Evolutionary conservation across 2,113 vertebrate species (phyloP).

Genomic region (Naja naja): DNA sequence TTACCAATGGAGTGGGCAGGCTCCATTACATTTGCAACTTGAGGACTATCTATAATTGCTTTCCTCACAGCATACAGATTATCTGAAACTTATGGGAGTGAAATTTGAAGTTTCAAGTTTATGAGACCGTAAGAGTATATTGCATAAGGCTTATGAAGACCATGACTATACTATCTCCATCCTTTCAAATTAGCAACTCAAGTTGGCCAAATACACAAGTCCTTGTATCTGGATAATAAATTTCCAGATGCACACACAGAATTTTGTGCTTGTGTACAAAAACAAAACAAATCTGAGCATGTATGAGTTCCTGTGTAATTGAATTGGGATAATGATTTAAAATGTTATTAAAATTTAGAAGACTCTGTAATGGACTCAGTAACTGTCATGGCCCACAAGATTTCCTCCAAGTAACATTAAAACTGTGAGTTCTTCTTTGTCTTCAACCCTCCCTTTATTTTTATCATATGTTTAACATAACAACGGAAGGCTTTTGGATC

Average conservation of each 20-base stretch:
- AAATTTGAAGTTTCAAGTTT: not conserved
- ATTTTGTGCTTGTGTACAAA: not conserved
- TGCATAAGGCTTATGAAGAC: not conserved
- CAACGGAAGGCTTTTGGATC: not conserved
- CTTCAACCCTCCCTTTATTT: not conserved
- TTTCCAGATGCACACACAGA: not conserved
- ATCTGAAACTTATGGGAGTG: not conserved
- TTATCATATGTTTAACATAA: not conserved
- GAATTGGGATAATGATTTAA: not conserved
- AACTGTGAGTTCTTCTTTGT: not conserved
- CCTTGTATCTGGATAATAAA: not conserved
- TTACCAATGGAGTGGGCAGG: too few relatives aligned
- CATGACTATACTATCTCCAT: not conserved
- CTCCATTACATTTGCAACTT: too few relatives aligned
- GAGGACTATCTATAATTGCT: not conserved
- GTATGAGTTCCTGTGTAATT: not conserved
- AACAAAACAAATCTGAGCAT: not conserved
- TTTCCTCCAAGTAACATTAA: not conserved
- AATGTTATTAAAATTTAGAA: not conserved
- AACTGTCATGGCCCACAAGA: not conserved
- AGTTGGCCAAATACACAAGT: not conserved
- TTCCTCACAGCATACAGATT: not conserved
- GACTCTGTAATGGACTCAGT: not conserved
- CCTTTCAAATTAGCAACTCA: not conserved
- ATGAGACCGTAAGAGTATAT: not conserved